Evolutionary conservation across 2,888 invertebrate genomes (phyloP).

Genomic region (Eristalinus sepulchralis): DNA sequence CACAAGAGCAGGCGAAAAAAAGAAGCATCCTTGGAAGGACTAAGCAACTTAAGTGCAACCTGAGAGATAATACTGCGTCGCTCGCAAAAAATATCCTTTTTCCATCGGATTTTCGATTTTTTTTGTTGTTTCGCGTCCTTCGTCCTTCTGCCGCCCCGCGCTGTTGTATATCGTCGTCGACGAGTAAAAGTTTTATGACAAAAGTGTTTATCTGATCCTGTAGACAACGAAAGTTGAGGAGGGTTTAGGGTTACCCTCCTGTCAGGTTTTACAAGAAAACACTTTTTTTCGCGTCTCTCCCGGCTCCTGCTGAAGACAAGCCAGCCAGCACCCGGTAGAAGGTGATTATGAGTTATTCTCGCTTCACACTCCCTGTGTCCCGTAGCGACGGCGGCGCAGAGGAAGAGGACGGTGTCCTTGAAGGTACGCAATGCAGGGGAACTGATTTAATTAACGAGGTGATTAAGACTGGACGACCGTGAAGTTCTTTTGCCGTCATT

Average conservation of each 20-base stretch:
- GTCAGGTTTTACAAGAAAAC: constrained; percentile 64
- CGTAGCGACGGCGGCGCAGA: background rate
- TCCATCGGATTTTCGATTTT: constrained; percentile 60
- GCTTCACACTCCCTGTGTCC: constrained; percentile 45
- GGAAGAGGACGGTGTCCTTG: constrained; percentile 41
- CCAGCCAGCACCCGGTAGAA: constrained; percentile 23
- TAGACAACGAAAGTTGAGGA: constrained; percentile 68
- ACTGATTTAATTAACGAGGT: constrained; percentile 72
- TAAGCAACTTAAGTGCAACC: constrained; percentile 71
- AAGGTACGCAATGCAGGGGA: constrained; percentile 69
- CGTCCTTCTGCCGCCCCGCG: background rate
- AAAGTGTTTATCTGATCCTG: constrained; percentile 72
- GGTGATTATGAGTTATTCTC: constrained; percentile 69
- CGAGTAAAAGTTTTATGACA: constrained; percentile 70
- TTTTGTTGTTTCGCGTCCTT: constrained; percentile 11
- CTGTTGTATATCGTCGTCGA: constrained; percentile 3
- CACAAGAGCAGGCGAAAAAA: background rate
- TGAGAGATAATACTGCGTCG: constrained; percentile 69
- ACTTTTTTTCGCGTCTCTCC: constrained; percentile 19
- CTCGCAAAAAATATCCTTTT: constrained; percentile 55
- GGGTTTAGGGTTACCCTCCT: constrained; percentile 64
- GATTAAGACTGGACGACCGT: constrained; percentile 71
- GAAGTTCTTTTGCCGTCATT: constrained; percentile 48
- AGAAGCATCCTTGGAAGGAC: constrained; percentile 36
- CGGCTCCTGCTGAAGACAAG: constrained; percentile 4